Evolutionary conservation across 2,113 vertebrate genomes (phyloP).

Genomic region (Piaya cayana): DNA sequence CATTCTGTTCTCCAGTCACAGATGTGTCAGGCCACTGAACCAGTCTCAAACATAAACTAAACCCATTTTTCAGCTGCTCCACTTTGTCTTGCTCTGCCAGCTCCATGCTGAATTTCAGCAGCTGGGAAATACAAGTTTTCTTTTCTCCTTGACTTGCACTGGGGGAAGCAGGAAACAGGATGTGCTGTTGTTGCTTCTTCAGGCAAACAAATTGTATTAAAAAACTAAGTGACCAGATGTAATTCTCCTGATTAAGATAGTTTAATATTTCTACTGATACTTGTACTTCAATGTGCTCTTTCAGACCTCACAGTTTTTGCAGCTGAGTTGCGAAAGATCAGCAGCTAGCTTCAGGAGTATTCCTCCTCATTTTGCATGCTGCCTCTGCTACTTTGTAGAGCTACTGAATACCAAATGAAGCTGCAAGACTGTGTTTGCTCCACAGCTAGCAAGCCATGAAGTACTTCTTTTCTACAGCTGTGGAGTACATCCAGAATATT

Average conservation of each 20-base stretch:
- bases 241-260: neutral
- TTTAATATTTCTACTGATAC: neutral
- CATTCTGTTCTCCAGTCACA: neutral
- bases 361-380: slow-evolving; percentile 20
- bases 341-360: neutral
- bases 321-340: neutral
- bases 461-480: slow-evolving; percentile 3
- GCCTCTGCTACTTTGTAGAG: slow-evolving; percentile 13
- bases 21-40: neutral
- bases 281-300: neutral
- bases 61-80: neutral
- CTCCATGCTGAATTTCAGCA: neutral
- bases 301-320: neutral
- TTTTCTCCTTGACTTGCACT: neutral
- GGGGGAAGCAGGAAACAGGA: neutral
- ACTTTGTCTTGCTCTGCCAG: neutral
- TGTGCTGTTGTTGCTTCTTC: neutral
- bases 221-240: neutral
- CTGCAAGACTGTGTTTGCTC: slow-evolving; percentile 5
- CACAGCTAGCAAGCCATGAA: slow-evolving; percentile 34
- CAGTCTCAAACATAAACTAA: neutral
- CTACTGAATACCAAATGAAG: slow-evolving; percentile 47
- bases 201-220: neutral
- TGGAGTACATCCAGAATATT: slow-evolving; percentile 6
- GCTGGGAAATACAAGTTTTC: neutral